Conservation (phyloP, 2,888 invertebrate genomes). For the Torymus auratus region DNA sequence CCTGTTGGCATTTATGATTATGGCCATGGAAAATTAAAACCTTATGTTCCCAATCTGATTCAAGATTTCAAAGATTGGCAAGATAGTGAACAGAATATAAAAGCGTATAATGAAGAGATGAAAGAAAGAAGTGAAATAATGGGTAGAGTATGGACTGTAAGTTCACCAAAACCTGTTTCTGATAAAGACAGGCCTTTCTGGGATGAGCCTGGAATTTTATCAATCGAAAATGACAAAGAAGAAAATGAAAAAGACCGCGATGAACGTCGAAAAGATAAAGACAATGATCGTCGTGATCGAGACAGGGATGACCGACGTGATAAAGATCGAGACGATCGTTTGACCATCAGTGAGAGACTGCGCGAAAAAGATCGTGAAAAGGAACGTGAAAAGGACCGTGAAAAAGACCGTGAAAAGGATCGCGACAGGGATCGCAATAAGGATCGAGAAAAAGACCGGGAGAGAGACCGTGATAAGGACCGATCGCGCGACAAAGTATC, state of each 20-base stretch:
- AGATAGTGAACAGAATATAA: constrained; percentile 72
- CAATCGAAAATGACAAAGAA: constrained; percentile 32
- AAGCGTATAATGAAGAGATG: constrained; percentile 71
- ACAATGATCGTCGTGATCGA: constrained; percentile 63
- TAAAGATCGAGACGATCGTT: constrained; percentile 59
- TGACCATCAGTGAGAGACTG: constrained; percentile 61
- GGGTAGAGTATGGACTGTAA: constrained; percentile 56
- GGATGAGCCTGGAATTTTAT: constrained; percentile 35
- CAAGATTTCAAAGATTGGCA: constrained; percentile 72
- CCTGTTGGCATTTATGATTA: constrained; percentile 71
- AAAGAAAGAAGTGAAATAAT: constrained; percentile 60
- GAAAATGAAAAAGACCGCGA: constrained; percentile 54
- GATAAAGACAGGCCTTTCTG: background rate
- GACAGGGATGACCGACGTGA: constrained; percentile 62
- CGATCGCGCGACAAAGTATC: constrained; percentile 53
- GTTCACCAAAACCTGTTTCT: constrained; percentile 9
- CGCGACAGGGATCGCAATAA: constrained; percentile 59
- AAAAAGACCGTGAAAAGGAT: constrained; percentile 64
- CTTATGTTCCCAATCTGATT: constrained; percentile 66
- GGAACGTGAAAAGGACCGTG: constrained; percentile 42
- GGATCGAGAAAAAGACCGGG: constrained; percentile 60
- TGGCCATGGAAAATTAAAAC: constrained; percentile 71
- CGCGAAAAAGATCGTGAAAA: constrained; percentile 59
- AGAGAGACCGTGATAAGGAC: constrained; percentile 50
- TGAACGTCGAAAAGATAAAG: constrained; percentile 59